These are phyloP conservation scores for Alca torda DNA, from an alignment of 2,797 vertebrate genomes.

Conservation along the genomic window DNA sequence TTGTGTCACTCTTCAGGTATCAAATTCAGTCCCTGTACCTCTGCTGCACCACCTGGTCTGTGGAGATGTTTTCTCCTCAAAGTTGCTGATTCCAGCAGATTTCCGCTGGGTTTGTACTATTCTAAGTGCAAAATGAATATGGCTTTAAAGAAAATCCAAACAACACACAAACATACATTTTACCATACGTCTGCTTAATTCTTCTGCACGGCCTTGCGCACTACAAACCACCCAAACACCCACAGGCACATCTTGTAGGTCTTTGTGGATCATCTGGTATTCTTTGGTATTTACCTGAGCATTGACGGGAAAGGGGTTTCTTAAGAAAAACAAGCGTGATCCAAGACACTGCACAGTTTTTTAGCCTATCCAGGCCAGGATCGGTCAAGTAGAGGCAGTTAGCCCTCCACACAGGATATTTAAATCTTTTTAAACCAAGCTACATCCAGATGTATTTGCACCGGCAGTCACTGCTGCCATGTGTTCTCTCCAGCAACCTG, in stretches of 20 bases:
- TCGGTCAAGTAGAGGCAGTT: background rate
- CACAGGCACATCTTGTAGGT: accelerated
- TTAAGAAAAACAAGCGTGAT: background rate
- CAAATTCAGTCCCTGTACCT: background rate
- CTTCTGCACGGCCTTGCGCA: background rate
- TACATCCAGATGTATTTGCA: background rate
- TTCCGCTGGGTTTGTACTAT: background rate
- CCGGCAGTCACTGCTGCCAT: accelerated
- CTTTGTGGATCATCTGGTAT: background rate
- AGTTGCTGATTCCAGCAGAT: background rate
- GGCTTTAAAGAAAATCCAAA: background rate
- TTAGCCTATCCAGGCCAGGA: background rate
- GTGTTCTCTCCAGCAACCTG: background rate
- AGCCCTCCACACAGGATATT: background rate
- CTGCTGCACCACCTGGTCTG: background rate
- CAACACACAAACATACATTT: background rate
- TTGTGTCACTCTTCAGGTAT: background rate
- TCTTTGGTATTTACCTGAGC: background rate
- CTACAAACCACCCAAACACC: background rate
- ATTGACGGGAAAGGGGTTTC: background rate
- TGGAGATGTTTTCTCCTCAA: background rate
- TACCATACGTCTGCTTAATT: background rate
- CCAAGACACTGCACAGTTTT: background rate
- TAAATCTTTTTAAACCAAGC: background rate
- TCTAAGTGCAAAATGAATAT: background rate